These are phyloP conservation scores for Mesoclemmys tuberculata DNA, from an alignment of 2,113 vertebrate species.

Conservation along the genomic window DNA sequence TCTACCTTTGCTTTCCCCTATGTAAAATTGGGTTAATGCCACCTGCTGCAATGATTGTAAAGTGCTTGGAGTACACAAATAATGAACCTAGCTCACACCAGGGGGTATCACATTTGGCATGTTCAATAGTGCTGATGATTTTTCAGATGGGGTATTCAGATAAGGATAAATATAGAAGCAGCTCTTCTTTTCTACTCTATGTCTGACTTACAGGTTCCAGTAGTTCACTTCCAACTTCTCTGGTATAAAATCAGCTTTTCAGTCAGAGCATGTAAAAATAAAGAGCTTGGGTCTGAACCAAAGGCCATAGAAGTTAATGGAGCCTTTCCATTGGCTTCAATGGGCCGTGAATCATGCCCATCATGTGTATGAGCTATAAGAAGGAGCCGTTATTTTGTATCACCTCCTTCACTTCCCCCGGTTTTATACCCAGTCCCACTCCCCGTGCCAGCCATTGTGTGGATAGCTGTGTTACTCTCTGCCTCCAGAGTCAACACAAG, in stretches of 20 bases:
- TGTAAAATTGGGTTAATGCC: background rate
- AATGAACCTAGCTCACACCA: fast-evolving
- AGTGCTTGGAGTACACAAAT: fast-evolving
- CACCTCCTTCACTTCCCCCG: too few species aligned
- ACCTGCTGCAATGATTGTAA: background rate
- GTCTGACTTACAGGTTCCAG: background rate
- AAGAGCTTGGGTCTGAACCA: background rate
- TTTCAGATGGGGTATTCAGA: fast-evolving
- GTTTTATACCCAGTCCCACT: background rate
- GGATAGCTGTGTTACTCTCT: background rate
- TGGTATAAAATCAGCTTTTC: background rate
- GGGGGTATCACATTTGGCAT: fast-evolving
- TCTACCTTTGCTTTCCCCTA: fast-evolving
- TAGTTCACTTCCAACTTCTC: background rate
- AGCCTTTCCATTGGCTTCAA: background rate
- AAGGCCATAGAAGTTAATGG: fast-evolving
- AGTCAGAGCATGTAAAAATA: background rate
- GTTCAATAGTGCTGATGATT: background rate
- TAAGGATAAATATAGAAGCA: fast-evolving
- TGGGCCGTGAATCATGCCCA: background rate
- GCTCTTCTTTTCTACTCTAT: fast-evolving
- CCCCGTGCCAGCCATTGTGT: background rate
- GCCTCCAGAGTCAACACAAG: background rate
- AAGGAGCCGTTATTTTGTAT: background rate
- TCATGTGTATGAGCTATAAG: background rate